Evolutionary conservation across 2,113 vertebrate species (phyloP), one percentile per base, ranked within the genome.

Genomic region (Paramormyrops kingsleyae): DNA sequence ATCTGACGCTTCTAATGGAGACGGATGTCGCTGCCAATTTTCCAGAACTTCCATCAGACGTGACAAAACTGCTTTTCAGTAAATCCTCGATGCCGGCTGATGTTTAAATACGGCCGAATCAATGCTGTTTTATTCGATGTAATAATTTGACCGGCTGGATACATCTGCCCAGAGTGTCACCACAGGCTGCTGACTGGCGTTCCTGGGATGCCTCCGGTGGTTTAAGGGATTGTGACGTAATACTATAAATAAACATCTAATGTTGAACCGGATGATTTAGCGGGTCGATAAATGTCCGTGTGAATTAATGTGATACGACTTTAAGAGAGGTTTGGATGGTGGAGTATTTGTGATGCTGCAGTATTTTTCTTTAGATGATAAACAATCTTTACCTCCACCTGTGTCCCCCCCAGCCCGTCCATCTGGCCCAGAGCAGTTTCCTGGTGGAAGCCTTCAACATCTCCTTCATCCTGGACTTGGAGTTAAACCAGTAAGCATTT

Each of bases 371-470:
- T n/a, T n/a, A 21, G 86, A 35, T 87, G 86, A 4, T 53, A 56
- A 39, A 50, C n/a, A 31, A 17, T 53, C 21, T 39, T 89, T 4
- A 35, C 15, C 59, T 47, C 19, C 21, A 27, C 47, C 8, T 88
- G 62, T 83, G 49, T 59, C 7, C 49, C 42, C 89, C 42, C 44
- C 93, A 98, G 97, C 94, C 95, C 0, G 94, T 97, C 90, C 97
- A 99, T 89, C 94, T 98, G 95, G 98, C 97, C 1, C 97, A 94
- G 92, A 97, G 96, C 94, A 96, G 95, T 93, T 98, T 99, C 87
- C 92, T 96, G 92, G 94, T 98, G 88, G 94, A 94, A 13, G 97
- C 97, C 89, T 98, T 98, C 62, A 96, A 96, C 93, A 95, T 89
- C 0, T 94, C 95, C 92, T 98, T 98, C 95, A 97, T 95, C 47